phyloP scores from a whole-genome alignment of 2,797 vertebrate genomes.

The Novumbra hubbsi region DNA sequence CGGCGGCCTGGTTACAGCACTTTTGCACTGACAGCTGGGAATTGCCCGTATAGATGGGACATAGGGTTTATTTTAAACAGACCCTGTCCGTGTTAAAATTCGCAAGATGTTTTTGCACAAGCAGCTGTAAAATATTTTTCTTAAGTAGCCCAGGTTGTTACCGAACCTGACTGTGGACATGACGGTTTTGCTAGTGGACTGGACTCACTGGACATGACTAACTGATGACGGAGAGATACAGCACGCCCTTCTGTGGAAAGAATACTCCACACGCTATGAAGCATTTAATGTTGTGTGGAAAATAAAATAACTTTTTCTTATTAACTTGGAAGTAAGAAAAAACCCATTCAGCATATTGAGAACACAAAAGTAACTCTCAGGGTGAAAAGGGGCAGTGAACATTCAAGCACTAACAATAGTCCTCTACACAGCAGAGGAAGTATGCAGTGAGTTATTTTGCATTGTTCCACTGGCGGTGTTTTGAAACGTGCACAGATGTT shows the following conservation, averaged over 20 bases:
- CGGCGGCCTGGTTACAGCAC: slow-evolving; percentile 57
- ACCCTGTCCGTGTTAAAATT: slow-evolving; percentile 50
- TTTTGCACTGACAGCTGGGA: slow-evolving; percentile 59
- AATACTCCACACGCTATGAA: slow-evolving; percentile 11
- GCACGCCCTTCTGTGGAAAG: slow-evolving; percentile 14
- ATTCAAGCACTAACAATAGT: not conserved
- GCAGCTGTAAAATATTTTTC: slow-evolving; percentile 53
- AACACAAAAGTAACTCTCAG: not conserved
- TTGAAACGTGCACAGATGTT: not conserved
- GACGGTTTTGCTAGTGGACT: slow-evolving; percentile 18
- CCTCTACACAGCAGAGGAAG: not conserved
- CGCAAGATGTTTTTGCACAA: slow-evolving; percentile 43
- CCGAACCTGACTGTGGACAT: slow-evolving; percentile 30
- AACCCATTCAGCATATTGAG: not conserved
- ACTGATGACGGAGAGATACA: slow-evolving; percentile 16
- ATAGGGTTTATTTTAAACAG: slow-evolving; percentile 55
- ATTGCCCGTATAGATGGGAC: slow-evolving; percentile 52
- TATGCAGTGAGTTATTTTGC: not conserved
- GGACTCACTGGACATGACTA: slow-evolving; percentile 32
- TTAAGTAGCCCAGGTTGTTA: slow-evolving; percentile 28
- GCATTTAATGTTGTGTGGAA: not conserved
- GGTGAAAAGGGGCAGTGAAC: not conserved
- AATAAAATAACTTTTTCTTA: not conserved
- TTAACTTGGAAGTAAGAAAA: not conserved
- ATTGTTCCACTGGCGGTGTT: not conserved